These are phyloP conservation scores for Vandiemenella viatica DNA, from an alignment of 2,888 invertebrate species.

Conservation along the genomic window DNA sequence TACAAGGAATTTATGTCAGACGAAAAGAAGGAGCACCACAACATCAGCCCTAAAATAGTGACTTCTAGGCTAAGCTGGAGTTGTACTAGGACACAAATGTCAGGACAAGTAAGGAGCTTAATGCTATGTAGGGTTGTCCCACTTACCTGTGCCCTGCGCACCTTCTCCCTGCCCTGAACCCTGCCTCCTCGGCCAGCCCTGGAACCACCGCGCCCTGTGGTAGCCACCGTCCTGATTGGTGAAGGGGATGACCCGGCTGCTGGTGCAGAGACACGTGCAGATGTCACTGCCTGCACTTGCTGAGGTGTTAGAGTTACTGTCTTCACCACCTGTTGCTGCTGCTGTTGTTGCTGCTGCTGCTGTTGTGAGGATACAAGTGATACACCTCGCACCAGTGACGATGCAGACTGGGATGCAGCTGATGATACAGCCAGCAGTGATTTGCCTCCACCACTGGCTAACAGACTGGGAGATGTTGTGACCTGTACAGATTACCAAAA, in stretches of 20 bases:
- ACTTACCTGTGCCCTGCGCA: too few species aligned
- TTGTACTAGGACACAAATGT: too few species aligned
- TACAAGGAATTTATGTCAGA: too few species aligned
- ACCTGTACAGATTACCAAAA: conserved; percentile 1
- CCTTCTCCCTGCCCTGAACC: too few species aligned
- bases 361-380: background rate
- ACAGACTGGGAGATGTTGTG: background rate
- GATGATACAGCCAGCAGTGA: conserved; percentile 3
- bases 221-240: background rate
- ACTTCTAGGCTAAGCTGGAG: too few species aligned
- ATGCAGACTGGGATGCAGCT: too few species aligned
- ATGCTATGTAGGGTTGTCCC: too few species aligned
- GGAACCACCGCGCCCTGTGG: too few species aligned
- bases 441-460: conserved; percentile 2
- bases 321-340: conserved; percentile 2
- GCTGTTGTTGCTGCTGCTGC: background rate
- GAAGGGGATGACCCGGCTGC: background rate
- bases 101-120: too few species aligned
- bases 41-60: too few species aligned
- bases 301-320: conserved; percentile 13
- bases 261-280: background rate
- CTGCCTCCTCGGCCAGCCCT: too few species aligned
- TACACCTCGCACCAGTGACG: background rate
- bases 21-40: too few species aligned
- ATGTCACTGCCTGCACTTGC: conserved; percentile 9